Conservation (phyloP, 2,113 vertebrate species). For the Ifrita kowaldi region DNA sequence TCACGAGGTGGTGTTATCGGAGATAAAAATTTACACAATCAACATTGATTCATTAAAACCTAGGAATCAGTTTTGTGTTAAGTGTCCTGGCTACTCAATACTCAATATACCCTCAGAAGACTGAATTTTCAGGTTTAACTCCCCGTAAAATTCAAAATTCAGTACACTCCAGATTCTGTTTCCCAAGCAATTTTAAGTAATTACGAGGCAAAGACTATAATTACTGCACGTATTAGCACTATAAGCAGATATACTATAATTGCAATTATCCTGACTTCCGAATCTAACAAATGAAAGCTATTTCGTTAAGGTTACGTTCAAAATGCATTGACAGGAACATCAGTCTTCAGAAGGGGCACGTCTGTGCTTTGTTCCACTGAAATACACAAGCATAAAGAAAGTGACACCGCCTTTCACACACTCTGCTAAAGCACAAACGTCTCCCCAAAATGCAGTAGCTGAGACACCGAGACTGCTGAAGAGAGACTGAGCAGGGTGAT, state of each 20-base stretch:
- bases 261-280: not conserved
- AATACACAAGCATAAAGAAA: fast-evolving
- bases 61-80: not conserved
- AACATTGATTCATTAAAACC: not conserved
- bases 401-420: fast-evolving
- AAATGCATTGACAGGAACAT: not conserved
- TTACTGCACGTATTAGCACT: fast-evolving
- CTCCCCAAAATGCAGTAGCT: fast-evolving
- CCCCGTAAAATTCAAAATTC: fast-evolving
- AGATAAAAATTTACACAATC: not conserved
- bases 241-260: fast-evolving
- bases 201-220: fast-evolving
- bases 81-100: not conserved
- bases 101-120: not conserved
- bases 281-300: fast-evolving
- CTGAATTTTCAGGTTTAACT: not conserved
- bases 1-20: not conserved
- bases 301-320: fast-evolving
- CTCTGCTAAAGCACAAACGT: fast-evolving
- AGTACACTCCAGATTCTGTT: not conserved
- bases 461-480: fast-evolving
- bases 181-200: not conserved
- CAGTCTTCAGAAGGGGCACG: fast-evolving
- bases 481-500: fast-evolving
- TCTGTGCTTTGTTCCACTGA: not conserved